Evolutionary conservation across 1,140 invertebrate species (phyloP), one percentile per base, ranked within the genome.

Genomic region (Teleogryllus occipitalis): DNA sequence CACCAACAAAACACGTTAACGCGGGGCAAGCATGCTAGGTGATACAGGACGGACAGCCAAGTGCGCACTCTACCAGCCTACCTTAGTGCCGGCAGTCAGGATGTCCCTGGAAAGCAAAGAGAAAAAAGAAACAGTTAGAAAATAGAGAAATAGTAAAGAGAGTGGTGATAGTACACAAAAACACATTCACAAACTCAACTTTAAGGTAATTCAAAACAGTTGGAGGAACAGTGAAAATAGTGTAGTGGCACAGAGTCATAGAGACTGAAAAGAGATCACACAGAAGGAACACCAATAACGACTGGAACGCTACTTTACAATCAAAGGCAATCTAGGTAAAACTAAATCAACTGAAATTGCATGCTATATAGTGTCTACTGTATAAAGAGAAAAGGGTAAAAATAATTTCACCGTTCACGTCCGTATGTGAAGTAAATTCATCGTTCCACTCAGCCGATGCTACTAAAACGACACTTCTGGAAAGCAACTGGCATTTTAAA

Each of bases 101-200:
- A 65, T 65, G 18, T 65, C 54, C 54, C 54, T 65, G 54, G 18
- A 65, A 65, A 65, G 54, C 54, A 65, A 65, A 65, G 54, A 65
- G 54, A 65, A 65, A 65, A 65, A 65, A 65, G 54, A 65, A 65
- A 65, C 54, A 65, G 54, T 65, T 65, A 65, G 54, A 65, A 65
- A 65, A 65, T 65, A 65, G 54, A 65, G 54, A 65, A 65, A 65
- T 65, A 65, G 54, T 65, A 65, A 65, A 65, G 54, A 65, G 54
- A 65, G 54, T 18, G 54, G 54, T 65, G 54, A 65, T 18, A 65
- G 54, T 65, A 65, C 27, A 65, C 54, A 65, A 65, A 65, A 65
- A 65, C 54, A 65, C 54, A 65, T 65, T 65, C 54, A 65, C 27
- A 65, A 65, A 65, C 54, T 65, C 10, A 65, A 65, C 10, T 65